Conservation (phyloP, 2,888 invertebrate species). For the Altica lythri region DNA sequence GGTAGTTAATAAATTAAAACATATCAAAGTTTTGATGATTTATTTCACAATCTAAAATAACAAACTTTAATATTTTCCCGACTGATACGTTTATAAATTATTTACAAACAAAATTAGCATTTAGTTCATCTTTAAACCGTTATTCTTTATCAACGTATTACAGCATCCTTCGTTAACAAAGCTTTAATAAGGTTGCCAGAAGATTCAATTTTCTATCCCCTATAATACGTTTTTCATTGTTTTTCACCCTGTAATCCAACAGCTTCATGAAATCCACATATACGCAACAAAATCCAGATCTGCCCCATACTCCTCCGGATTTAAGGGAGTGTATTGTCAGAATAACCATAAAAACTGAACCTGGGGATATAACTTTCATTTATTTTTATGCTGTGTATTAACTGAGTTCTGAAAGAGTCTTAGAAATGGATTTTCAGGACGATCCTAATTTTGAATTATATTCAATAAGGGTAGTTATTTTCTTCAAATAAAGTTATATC, state of each 20-base stretch:
- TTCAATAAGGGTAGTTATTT: too few species aligned
- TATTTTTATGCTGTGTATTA: not conserved
- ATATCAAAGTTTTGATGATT: too few species aligned
- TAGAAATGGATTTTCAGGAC: too few species aligned
- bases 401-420: too few species aligned
- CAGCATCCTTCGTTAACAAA: conserved; percentile 7
- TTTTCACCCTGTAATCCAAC: conserved; percentile 12
- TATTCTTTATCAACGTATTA: not conserved
- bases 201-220: conserved; percentile 17
- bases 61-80: too few species aligned
- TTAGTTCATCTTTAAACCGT: not conserved
- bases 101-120: conserved; percentile 2
- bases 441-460: too few species aligned
- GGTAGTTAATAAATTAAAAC: too few species aligned
- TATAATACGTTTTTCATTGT: conserved; percentile 21
- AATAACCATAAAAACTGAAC: conserved; percentile 5
- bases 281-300: conserved; percentile 7
- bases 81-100: not conserved
- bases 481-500: too few species aligned
- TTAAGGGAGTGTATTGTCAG: conserved; percentile 1
- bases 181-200: conserved; percentile 8
- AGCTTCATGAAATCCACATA: conserved; percentile 13
- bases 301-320: not conserved
- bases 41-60: too few species aligned
- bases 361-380: conserved; percentile 5